Evolutionary conservation across 1,140 invertebrate genomes (phyloP).

Genomic region (Lepidurus couesii): DNA sequence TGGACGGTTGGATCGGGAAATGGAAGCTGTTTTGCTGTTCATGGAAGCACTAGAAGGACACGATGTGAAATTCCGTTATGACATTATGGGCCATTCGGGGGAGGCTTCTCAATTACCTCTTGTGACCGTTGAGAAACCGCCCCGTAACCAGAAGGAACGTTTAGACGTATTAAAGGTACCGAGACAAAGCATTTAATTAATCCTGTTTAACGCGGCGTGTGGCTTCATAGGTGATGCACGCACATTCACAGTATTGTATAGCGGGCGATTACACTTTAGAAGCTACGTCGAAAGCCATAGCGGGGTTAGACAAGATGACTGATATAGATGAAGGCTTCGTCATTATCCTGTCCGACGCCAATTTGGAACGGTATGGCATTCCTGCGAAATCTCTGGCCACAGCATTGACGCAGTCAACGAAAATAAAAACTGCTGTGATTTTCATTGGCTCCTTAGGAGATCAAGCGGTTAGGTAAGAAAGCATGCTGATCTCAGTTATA

Average conservation of each 20-base stretch:
- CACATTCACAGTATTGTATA: constrained; percentile 86
- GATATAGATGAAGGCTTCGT: constrained; percentile 82
- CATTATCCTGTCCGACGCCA: constrained; percentile 87
- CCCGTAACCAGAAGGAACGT: constrained; percentile 80
- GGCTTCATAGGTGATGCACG: constrained; percentile 75
- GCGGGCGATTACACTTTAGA: constrained; percentile 85
- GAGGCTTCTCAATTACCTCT: constrained; percentile 72
- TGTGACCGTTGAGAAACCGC: constrained; percentile 63
- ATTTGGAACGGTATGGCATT: constrained; percentile 91
- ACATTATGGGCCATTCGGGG: constrained; percentile 90
- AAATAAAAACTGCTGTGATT: constrained; percentile 79
- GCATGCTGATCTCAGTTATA: not conserved
- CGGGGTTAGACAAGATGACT: constrained; percentile 22
- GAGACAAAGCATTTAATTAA: constrained; percentile 30
- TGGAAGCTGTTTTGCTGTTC: constrained; percentile 86
- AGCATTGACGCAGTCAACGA: constrained; percentile 56
- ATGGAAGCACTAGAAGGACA: constrained; percentile 91
- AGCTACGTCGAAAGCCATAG: constrained; percentile 69
- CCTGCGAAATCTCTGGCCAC: constrained; percentile 64
- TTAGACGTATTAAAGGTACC: constrained; percentile 64
- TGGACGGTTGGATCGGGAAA: constrained; percentile 78
- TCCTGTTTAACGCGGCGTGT: constrained; percentile 30
- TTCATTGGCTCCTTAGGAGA: constrained; percentile 93
- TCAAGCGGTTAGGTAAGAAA: constrained; percentile 70
- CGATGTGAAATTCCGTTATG: constrained; percentile 83